These are phyloP conservation scores for Astyanax mexicanus DNA, from an alignment of 2,797 vertebrate genomes.

Conservation along the genomic window DNA sequence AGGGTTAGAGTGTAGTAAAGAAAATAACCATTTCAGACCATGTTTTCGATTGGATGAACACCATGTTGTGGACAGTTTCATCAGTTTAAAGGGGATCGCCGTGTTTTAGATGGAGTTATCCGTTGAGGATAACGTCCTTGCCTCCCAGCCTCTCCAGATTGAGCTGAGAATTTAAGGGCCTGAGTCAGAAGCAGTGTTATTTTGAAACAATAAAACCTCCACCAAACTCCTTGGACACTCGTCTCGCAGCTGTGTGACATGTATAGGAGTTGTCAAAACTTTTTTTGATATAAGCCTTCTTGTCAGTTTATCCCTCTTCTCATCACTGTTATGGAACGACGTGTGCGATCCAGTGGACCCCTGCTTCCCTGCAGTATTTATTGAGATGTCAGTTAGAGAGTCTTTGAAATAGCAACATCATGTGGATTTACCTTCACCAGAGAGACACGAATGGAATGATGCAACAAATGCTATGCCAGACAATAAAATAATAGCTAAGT, in stretches of 20 bases:
- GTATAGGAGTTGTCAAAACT: slow-evolving; percentile 44
- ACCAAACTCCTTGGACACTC: slow-evolving; percentile 24
- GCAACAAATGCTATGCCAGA: too few relatives aligned
- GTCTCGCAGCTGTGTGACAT: slow-evolving; percentile 9
- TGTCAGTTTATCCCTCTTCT: slow-evolving; percentile 48
- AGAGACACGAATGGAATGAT: too few relatives aligned
- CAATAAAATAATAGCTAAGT: too few relatives aligned
- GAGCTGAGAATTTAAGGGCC: not conserved
- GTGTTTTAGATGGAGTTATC: not conserved
- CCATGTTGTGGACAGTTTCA: not conserved
- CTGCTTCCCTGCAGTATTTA: slow-evolving; percentile 1
- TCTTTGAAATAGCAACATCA: not conserved
- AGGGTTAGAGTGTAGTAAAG: not conserved
- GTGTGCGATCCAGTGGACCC: slow-evolving; percentile 2
- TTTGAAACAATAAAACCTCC: slow-evolving; percentile 45
- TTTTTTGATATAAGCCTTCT: slow-evolving; percentile 49
- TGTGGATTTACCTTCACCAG: slow-evolving; percentile 1
- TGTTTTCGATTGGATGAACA: not conserved
- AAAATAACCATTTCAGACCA: not conserved
- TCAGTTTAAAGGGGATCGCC: not conserved
- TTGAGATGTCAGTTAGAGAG: slow-evolving; percentile 41
- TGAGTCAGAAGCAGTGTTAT: not conserved
- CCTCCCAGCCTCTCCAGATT: not conserved
- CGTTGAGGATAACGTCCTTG: not conserved
- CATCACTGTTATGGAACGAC: slow-evolving; percentile 24